Percentiles rank a stretch among this genome's conserved stretches.
Conservation (phyloP, 1,140 invertebrate genomes). For the Trypoxylus dichotomus region DNA sequence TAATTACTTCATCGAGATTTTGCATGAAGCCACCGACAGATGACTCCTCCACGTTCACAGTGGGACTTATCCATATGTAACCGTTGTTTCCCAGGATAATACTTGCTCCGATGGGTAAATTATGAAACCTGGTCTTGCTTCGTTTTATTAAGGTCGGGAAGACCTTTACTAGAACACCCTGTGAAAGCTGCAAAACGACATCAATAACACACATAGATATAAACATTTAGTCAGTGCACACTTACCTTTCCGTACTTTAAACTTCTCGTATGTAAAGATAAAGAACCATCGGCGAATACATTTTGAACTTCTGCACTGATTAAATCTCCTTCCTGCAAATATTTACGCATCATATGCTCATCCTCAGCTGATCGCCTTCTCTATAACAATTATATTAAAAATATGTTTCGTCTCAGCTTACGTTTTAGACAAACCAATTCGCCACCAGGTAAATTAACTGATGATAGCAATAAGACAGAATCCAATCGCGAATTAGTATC, state of each 20-base stretch:
- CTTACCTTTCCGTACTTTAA: conserved; percentile 94
- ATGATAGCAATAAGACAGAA: conserved; percentile 85
- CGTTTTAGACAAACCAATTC: conserved; percentile 71
- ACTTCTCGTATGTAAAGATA: conserved; percentile 94
- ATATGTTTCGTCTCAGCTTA: conserved; percentile 25
- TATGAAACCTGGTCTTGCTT: conserved; percentile 96
- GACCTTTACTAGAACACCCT: conserved; percentile 90
- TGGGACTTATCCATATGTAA: conserved; percentile 91
- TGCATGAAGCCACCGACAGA: conserved; percentile 79
- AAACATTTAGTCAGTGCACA: conserved; percentile 22
- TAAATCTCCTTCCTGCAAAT: conserved; percentile 93
- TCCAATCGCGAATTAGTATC: conserved; percentile 91
- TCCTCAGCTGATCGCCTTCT: conserved; percentile 92
- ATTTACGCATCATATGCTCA: conserved; percentile 95
- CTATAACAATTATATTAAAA: conserved; percentile 55
- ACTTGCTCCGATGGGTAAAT: conserved; percentile 85
- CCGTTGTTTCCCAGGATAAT: conserved; percentile 97
- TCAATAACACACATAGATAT: not conserved
- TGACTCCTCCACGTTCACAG: conserved; percentile 62
- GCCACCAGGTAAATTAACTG: conserved; percentile 96
- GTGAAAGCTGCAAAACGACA: conserved; percentile 62
- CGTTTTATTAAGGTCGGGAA: conserved; percentile 91
- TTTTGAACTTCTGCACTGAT: conserved; percentile 97
- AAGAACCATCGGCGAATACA: conserved; percentile 85
- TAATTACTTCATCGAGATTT: conserved; percentile 74